These are phyloP conservation scores for Limnodromus scolopaceus DNA, from an alignment of 2,797 vertebrate genomes.

Conservation along the genomic window DNA sequence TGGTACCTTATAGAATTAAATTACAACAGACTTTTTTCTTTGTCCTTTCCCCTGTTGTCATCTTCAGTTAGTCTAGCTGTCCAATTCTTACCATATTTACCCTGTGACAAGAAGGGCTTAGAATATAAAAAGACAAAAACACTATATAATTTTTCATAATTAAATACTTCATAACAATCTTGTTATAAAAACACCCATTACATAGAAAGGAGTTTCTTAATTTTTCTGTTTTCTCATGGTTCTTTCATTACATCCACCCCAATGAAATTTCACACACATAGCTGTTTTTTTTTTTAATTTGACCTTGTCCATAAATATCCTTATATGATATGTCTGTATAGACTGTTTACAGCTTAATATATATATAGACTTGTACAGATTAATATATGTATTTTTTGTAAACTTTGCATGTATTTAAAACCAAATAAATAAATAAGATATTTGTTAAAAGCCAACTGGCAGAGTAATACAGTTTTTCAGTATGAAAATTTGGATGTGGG, in stretches of 20 bases:
- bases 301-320: background rate
- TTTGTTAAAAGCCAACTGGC: background rate
- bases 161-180: conserved; percentile 26
- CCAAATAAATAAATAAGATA: background rate
- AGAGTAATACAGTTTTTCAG: background rate
- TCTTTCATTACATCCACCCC: background rate
- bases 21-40: conserved; percentile 69
- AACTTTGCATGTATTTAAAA: background rate
- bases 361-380: background rate
- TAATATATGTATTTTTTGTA: background rate
- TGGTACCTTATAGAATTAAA: conserved; percentile 78
- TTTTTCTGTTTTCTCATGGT: background rate
- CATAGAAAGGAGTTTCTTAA: background rate
- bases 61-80: conserved; percentile 71
- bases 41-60: conserved; percentile 68
- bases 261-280: background rate
- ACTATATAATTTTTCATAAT: conserved; percentile 6
- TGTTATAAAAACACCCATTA: background rate
- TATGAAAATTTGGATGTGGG: background rate
- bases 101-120: conserved; percentile 50
- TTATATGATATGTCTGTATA: background rate
- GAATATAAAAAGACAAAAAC: conserved; percentile 60
- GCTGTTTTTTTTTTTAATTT: background rate
- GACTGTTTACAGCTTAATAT: background rate
- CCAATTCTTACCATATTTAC: conserved; percentile 58